phyloP scores from a whole-genome alignment of 2,888 invertebrate genomes.

The Anodontia alba region DNA sequence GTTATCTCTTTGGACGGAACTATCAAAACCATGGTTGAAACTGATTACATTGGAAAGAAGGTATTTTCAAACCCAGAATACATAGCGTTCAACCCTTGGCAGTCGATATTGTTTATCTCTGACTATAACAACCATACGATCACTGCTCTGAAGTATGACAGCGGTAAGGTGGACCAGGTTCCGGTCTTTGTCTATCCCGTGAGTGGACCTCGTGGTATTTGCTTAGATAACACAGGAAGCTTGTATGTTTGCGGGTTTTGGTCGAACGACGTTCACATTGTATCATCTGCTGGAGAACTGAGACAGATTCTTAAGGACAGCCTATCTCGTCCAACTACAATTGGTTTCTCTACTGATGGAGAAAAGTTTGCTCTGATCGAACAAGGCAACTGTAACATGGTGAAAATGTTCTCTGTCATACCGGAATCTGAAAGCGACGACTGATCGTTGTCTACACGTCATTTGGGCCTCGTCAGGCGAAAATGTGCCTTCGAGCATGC shows the following conservation, averaged over 20 bases:
- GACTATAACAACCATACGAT: slow-evolving; percentile 62
- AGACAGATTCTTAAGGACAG: slow-evolving; percentile 50
- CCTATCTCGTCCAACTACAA: slow-evolving; percentile 46
- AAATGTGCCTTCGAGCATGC: too few relatives aligned
- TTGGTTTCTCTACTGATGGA: slow-evolving; percentile 47
- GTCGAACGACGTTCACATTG: slow-evolving; percentile 63
- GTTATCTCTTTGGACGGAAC: slow-evolving; percentile 52
- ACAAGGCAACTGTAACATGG: slow-evolving; percentile 56
- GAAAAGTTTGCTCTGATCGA: slow-evolving; percentile 55
- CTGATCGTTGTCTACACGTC: not conserved
- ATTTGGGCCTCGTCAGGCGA: too few relatives aligned
- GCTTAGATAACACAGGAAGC: slow-evolving; percentile 48
- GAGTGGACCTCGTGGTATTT: slow-evolving; percentile 59
- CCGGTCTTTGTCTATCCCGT: slow-evolving; percentile 56
- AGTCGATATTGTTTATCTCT: slow-evolving; percentile 44
- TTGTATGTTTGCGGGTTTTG: slow-evolving; percentile 58
- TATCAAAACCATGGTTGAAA: slow-evolving; percentile 60
- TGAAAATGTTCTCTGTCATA: slow-evolving; percentile 51
- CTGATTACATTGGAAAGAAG: slow-evolving; percentile 58
- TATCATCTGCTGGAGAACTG: slow-evolving; percentile 44
- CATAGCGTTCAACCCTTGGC: slow-evolving; percentile 48
- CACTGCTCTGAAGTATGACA: slow-evolving; percentile 51
- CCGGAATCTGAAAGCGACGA: slow-evolving; percentile 30
- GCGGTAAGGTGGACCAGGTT: slow-evolving; percentile 50
- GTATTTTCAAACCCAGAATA: slow-evolving; percentile 61